These are phyloP conservation scores for Ceratina australensis DNA, from an alignment of 1,140 invertebrate species.

Conservation along the genomic window DNA sequence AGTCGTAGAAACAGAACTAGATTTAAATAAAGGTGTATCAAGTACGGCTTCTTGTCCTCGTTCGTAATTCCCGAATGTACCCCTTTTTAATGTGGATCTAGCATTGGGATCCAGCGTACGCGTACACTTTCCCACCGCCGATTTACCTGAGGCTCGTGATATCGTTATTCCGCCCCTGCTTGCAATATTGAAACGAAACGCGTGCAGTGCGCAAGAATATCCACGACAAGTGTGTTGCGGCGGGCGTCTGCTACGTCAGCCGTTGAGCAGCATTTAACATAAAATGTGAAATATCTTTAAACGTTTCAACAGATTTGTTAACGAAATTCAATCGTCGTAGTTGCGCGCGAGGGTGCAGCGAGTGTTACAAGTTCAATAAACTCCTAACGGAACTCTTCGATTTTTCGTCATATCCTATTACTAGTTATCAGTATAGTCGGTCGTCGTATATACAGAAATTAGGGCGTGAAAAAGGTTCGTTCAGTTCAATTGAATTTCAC, in stretches of 20 bases:
- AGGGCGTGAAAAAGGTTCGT: conserved; percentile 55
- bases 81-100: not conserved
- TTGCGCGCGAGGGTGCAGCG: not conserved
- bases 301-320: not conserved
- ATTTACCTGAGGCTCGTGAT: not conserved
- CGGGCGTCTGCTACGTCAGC: conserved; percentile 60
- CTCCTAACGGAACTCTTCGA: conserved; percentile 17
- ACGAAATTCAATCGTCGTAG: not conserved
- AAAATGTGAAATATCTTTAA: conserved; percentile 11
- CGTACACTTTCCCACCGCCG: not conserved
- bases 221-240: conserved; percentile 34
- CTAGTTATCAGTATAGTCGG: conserved; percentile 8
- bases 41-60: conserved; percentile 42
- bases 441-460: conserved; percentile 29
- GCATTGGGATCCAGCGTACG: not conserved
- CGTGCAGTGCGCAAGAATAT: conserved; percentile 31
- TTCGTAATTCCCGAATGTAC: conserved; percentile 29
- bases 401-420: conserved; percentile 42
- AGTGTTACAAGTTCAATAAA: not conserved
- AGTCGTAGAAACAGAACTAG: conserved; percentile 2
- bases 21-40: conserved; percentile 38
- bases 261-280: conserved; percentile 35
- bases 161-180: conserved; percentile 26
- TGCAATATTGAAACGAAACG: conserved; percentile 10
- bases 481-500: conserved; percentile 5